phyloP scores from a whole-genome alignment of 1,140 invertebrate species.

The Eriocheir sinensis region DNA sequence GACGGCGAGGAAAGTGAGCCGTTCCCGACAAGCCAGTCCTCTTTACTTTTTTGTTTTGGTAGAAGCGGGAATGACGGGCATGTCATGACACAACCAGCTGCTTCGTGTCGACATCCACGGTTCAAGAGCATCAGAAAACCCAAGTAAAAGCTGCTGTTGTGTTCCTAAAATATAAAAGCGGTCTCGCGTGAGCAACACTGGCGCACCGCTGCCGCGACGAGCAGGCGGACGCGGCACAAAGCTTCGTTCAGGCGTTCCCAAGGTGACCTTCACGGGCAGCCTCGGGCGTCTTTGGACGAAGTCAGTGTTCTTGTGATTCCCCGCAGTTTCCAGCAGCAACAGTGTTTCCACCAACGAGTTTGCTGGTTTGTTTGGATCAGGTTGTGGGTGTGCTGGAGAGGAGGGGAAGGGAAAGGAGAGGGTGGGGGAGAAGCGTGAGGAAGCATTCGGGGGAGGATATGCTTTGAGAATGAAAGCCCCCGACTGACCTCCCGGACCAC shows the following conservation, averaged over 20 bases:
- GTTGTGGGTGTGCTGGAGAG: too few species aligned
- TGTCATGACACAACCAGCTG: neutral
- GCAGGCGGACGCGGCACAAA: conserved; percentile 42
- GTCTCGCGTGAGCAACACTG: neutral
- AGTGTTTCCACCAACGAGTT: conserved; percentile 61
- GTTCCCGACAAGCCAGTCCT: neutral
- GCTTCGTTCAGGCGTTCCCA: conserved; percentile 63
- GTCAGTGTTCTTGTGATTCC: conserved; percentile 75
- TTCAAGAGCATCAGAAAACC: neutral
- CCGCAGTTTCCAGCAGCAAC: conserved; percentile 68
- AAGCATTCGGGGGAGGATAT: conserved; percentile 11
- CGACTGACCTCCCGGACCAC: conserved; percentile 54
- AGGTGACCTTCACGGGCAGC: conserved; percentile 70
- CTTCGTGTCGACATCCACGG: neutral
- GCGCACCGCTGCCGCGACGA: neutral
- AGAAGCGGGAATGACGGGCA: neutral
- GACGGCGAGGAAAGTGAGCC: conserved; percentile 26
- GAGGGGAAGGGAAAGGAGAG: neutral
- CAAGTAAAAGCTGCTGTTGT: neutral
- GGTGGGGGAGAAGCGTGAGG: neutral
- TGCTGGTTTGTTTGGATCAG: conserved; percentile 62
- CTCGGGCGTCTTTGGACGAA: conserved; percentile 67
- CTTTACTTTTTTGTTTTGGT: neutral
- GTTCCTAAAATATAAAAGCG: neutral
- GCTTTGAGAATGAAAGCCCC: neutral